These are phyloP conservation scores for Toxotes chatareus DNA, from an alignment of 2,113 vertebrate genomes.

Conservation along the genomic window DNA sequence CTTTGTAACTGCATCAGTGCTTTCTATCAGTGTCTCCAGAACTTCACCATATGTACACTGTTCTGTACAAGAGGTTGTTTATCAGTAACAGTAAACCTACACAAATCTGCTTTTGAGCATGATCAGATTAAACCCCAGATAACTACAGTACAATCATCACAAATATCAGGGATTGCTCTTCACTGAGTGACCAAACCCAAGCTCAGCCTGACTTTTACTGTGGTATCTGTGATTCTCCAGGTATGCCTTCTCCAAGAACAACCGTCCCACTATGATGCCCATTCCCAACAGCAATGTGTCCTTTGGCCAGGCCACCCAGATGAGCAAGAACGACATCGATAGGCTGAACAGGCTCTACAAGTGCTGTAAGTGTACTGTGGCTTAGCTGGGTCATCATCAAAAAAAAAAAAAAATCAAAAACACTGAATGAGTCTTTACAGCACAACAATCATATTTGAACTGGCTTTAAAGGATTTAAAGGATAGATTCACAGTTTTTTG, in stretches of 20 bases:
- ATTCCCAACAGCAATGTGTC: slow-evolving; percentile 61
- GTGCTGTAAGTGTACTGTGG: slow-evolving; percentile 67
- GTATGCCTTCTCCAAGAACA: slow-evolving; percentile 73
- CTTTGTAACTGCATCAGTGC: background rate
- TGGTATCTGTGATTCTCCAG: slow-evolving; percentile 36
- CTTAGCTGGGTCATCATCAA: background rate
- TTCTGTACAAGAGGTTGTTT: no score
- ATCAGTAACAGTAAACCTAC: background rate
- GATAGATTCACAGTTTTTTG: no score
- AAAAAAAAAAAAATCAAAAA: no score
- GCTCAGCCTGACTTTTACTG: background rate
- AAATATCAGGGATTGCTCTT: no score
- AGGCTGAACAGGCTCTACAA: slow-evolving; percentile 75
- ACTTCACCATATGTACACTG: no score
- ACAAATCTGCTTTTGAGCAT: background rate
- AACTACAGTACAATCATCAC: background rate
- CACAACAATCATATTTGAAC: no score
- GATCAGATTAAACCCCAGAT: background rate
- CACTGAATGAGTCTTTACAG: no score
- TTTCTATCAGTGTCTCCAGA: background rate
- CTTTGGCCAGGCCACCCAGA: slow-evolving; percentile 68
- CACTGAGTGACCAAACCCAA: background rate
- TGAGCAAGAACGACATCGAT: slow-evolving; percentile 66
- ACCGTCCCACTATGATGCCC: slow-evolving; percentile 70
- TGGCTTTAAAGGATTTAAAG: no score